Evolutionary conservation across 1,140 invertebrate genomes (phyloP).

Genomic region (Drosophila micromelanica): DNA sequence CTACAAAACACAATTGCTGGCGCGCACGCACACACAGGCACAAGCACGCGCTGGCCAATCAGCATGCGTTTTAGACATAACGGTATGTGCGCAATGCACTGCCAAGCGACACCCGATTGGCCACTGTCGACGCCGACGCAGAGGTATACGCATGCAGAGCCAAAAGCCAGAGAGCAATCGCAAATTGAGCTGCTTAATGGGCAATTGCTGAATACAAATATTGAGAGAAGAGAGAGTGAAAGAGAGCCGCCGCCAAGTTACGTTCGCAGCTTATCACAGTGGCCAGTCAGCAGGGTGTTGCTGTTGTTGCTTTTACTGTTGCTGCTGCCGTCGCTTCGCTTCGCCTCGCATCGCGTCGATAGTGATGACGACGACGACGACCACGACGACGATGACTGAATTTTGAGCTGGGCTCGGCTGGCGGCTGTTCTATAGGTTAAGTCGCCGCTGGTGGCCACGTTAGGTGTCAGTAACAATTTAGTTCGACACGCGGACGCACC

Average conservation of each 20-base stretch:
- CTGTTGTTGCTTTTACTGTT: constrained; percentile 13
- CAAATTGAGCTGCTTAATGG: constrained; percentile 6
- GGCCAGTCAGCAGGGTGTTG: constrained; percentile 9
- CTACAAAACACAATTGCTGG: constrained; percentile 23
- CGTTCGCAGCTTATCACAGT: constrained; percentile 32
- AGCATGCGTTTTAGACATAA: constrained; percentile 12
- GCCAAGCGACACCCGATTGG: constrained; percentile 30
- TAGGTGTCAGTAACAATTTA: constrained; percentile 80
- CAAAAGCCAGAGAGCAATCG: constrained; percentile 14
- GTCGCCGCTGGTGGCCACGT: constrained; percentile 67
- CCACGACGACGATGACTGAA: constrained; percentile 30
- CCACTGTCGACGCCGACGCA: constrained; percentile 33
- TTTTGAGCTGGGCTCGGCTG: constrained; percentile 33
- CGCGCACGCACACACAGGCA: not conserved
- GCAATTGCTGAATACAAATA: constrained; percentile 42
- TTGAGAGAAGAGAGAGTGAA: not conserved
- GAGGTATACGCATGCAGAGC: not conserved
- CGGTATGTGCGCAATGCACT: constrained; percentile 26
- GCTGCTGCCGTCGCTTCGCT: constrained; percentile 12
- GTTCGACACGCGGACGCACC: constrained; percentile 68
- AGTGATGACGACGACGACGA: constrained; percentile 28
- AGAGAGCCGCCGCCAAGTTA: not conserved
- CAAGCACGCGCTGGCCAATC: constrained; percentile 19
- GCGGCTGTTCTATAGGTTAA: constrained; percentile 57
- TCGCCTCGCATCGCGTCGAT: constrained; percentile 9